Conservation (phyloP, 2,113 vertebrate genomes). For the Capra hircus region DNA sequence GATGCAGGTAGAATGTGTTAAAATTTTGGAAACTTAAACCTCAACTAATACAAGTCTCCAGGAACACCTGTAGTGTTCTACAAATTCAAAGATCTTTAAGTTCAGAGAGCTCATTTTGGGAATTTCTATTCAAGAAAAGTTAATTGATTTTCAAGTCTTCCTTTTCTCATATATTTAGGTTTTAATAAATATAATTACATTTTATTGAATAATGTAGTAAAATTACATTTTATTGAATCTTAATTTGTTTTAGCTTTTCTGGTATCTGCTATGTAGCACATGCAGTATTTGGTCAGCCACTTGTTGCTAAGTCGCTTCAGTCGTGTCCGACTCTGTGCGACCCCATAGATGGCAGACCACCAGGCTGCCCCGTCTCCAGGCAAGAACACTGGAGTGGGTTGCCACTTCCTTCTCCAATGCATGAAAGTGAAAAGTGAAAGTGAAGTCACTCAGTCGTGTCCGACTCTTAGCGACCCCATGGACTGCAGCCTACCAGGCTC, state of each 20-base stretch:
- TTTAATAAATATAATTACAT: background rate
- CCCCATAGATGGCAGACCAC: no score
- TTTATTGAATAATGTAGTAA: conserved; percentile 1
- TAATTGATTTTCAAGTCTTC: background rate
- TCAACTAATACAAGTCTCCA: background rate
- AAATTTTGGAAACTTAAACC: background rate
- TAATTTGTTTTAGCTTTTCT: background rate
- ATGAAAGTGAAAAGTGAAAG: no score
- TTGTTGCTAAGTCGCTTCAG: no score
- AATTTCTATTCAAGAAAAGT: background rate
- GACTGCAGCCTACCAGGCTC: no score
- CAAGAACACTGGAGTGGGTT: no score
- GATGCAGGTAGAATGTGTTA: background rate
- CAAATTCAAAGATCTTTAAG: background rate
- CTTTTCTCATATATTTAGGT: background rate
- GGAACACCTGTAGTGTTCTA: background rate
- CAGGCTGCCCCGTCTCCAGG: no score
- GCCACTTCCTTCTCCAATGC: no score
- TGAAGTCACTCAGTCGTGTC: no score
- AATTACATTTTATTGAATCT: background rate
- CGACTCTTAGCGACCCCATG: no score
- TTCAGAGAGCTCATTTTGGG: background rate
- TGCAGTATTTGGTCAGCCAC: background rate
- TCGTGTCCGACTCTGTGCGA: no score
- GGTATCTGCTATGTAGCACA: background rate